phyloP scores from a whole-genome alignment of 2,113 vertebrate species.

The human (Homo sapiens) region DNA sequence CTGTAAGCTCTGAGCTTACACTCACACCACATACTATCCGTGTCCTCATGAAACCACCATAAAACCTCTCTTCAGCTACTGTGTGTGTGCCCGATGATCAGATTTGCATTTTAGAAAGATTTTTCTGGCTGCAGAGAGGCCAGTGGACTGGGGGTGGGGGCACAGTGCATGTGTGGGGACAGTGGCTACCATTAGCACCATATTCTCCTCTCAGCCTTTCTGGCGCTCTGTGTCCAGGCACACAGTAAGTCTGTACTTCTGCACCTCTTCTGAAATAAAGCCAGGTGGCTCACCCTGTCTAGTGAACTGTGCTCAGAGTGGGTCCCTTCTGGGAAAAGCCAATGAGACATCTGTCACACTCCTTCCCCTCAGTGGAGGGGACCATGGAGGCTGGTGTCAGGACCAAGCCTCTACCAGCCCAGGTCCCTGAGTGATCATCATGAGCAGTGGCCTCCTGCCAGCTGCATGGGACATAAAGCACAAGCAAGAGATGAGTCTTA shows the following conservation, averaged over 20 bases:
- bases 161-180: fast-evolving
- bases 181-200: not conserved
- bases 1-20: not conserved
- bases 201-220: not conserved
- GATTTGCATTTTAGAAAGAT: not conserved
- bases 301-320: not conserved
- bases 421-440: not conserved
- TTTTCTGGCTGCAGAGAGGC: not conserved
- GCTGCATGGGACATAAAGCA: fast-evolving
- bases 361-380: not conserved
- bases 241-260: fast-evolving
- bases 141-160: fast-evolving
- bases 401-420: not conserved
- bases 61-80: not conserved
- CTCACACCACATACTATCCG: not conserved
- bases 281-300: not conserved
- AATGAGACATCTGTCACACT: not conserved
- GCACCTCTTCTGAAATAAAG: not conserved
- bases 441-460: not conserved
- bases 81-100: not conserved
- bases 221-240: not conserved
- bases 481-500: not conserved
- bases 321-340: not conserved
- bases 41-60: not conserved
- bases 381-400: not conserved